Base-by-base conservation (phyloP, 2,113 vertebrate species). In the Myotis davidii region DNA sequence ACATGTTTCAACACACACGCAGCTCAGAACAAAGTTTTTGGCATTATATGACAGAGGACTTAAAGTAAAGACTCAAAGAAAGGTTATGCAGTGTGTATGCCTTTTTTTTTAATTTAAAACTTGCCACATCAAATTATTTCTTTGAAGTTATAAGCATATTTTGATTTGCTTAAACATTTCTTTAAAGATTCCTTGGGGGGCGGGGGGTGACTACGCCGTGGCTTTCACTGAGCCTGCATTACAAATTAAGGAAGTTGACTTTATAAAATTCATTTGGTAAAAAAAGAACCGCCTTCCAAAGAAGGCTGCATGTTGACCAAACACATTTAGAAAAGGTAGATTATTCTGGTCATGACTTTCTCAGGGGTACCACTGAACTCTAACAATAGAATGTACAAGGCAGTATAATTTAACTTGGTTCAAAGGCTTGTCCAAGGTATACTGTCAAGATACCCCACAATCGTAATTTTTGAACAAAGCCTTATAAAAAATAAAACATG, bases 21-120 rank as follows among this genome's bases (percentile, higher is more conserved):
- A 95, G 82, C 89, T 98, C 96, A 98, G 98, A 98, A 98, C 97
- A 98, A 98, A 97, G 95, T 96, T 98, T 96, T 98, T 99, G 98
- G 98, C 98, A 98, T 97, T 98, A 97, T 98, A 98, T 98, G 98
- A 98, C 98, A 98, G 98, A 98, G 97, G 97, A 97, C 94, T 98
- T 98, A 98, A 98, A 98, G 96, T 97, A 96, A 98, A 98, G 98
- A 97, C 97, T 98, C 98, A 98, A 98, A 98, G 98, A 98, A 97
- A 98, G 90, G 86, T 94, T 97, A 98, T 90, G 82, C 50, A 64
- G 82, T 94, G 81, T 98, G 94, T 34, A 95, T 85, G 48, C 61
- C 12, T 96, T 94, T 20, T 91, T 73, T 81, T 91, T 94, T 67
- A 93, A 94, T 64, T 92, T 96, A 97, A 96, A 98, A 98, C 95